Conservation (phyloP, 2,797 vertebrate species). For the Rousettus madagascariensis region DNA sequence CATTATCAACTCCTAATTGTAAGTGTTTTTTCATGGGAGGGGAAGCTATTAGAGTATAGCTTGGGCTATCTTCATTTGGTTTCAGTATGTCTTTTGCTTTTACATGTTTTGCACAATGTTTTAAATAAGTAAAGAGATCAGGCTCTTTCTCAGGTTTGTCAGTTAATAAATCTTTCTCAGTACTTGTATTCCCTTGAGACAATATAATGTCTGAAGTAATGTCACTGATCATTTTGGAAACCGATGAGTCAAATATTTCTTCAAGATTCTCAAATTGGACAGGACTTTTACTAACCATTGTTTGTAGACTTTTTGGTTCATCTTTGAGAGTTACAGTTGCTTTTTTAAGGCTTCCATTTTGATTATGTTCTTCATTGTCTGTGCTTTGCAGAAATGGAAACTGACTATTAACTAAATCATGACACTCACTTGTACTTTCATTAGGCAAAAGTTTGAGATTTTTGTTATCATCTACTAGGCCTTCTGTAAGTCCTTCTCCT, state of each 20-base stretch:
- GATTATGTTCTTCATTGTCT: not conserved
- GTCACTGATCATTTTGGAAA: conserved; percentile 63
- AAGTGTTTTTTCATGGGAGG: not conserved
- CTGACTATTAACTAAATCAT: not conserved
- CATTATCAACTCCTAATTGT: conserved; percentile 8
- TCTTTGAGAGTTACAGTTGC: not conserved
- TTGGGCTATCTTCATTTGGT: not conserved
- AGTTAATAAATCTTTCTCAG: not conserved
- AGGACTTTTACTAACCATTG: conserved; percentile 69
- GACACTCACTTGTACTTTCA: not conserved
- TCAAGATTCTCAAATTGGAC: conserved; percentile 80
- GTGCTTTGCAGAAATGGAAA: not conserved
- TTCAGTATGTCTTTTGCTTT: conserved; percentile 17
- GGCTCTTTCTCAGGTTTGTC: conserved; percentile 36
- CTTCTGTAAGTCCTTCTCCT: conserved; percentile 32
- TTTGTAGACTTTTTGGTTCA: conserved; percentile 50
- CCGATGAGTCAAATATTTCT: conserved; percentile 81
- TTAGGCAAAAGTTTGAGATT: not conserved
- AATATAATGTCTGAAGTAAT: not conserved
- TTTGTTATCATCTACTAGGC: conserved; percentile 31
- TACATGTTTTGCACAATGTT: conserved; percentile 54
- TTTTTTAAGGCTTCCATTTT: conserved; percentile 56
- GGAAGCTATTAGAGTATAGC: not conserved
- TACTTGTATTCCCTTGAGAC: not conserved
- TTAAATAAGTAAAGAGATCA: conserved; percentile 65